These are phyloP conservation scores for Drosophila nr. fundita DNA, from an alignment of 2,888 invertebrate species.

Conservation along the genomic window DNA sequence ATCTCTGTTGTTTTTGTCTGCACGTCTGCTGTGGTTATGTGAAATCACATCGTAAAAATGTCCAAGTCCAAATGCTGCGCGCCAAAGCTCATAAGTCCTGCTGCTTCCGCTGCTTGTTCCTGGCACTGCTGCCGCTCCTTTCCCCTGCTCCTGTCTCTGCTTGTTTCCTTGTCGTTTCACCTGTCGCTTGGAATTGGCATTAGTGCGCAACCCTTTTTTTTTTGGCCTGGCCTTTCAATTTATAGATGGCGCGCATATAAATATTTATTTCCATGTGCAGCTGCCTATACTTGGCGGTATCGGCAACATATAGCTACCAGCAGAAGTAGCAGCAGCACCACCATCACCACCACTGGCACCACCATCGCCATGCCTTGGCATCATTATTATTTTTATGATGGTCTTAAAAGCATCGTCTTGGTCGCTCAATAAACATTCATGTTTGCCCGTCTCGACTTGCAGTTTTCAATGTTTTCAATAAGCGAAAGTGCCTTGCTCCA, in stretches of 20 bases:
- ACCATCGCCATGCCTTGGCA: constrained; percentile 71
- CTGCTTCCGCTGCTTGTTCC: constrained; percentile 11
- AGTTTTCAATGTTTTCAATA: constrained; percentile 67
- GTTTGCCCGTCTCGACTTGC: constrained; percentile 60
- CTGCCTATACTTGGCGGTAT: constrained; percentile 50
- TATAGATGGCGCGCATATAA: constrained; percentile 81
- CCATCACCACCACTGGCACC: background rate
- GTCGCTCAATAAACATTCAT: constrained; percentile 77
- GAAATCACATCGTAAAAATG: constrained; percentile 84
- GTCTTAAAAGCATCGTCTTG: constrained; percentile 75
- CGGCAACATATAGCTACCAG: background rate
- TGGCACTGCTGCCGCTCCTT: background rate
- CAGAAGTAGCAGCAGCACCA: background rate
- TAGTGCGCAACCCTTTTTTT: constrained; percentile 48
- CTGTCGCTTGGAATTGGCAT: constrained; percentile 64
- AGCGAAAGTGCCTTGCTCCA: constrained; percentile 72
- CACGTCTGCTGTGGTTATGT: constrained; percentile 80
- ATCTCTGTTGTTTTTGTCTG: constrained; percentile 48
- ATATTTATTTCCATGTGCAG: constrained; percentile 78
- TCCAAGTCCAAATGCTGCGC: constrained; percentile 80
- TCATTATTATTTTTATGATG: constrained; percentile 78
- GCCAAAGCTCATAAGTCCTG: constrained; percentile 82
- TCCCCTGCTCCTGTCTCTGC: background rate
- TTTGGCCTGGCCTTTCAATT: constrained; percentile 68
- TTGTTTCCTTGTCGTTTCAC: constrained; percentile 53